Percentiles rank a stretch among this genome's conserved stretches.
Conservation (phyloP, 1,140 invertebrate genomes). For the Cotesia chilonis region DNA sequence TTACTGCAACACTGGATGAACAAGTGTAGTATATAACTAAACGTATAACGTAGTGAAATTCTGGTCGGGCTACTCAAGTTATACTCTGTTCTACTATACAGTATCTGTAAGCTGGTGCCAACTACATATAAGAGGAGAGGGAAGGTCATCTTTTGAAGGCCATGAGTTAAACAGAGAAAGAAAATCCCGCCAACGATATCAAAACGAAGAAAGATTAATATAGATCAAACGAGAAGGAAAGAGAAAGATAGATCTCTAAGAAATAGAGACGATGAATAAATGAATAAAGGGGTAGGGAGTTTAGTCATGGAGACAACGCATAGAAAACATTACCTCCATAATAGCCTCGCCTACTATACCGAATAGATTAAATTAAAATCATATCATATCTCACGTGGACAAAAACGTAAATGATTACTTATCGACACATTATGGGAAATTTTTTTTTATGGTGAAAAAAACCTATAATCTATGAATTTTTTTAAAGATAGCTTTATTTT, state of each 20-base stretch:
- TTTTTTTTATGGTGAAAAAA: no score
- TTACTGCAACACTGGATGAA: constrained; percentile 54
- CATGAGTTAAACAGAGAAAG: constrained; percentile 34
- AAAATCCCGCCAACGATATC: neutral
- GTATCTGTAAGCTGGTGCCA: constrained; percentile 30
- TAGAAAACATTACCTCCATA: no score
- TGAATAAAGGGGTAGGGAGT: neutral
- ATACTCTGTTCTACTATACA: constrained; percentile 14
- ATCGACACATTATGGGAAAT: no score
- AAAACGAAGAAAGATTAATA: constrained; percentile 5
- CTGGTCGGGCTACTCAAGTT: constrained; percentile 45
- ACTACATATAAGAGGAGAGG: constrained; percentile 10
- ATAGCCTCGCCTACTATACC: no score
- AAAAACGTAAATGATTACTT: no score
- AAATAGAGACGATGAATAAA: neutral
- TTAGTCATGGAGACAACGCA: no score
- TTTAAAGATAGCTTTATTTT: no score
- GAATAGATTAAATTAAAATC: no score
- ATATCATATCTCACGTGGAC: no score
- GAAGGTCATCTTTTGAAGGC: constrained; percentile 35
- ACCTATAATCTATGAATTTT: no score
- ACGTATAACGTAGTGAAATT: constrained; percentile 44
- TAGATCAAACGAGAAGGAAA: neutral
- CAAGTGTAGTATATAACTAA: constrained; percentile 36
- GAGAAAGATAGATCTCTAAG: neutral